Percentiles rank a stretch among this genome's conserved stretches.
Conservation (phyloP, 1,140 invertebrate genomes). For the Carcinoscorpius rotundicauda region DNA sequence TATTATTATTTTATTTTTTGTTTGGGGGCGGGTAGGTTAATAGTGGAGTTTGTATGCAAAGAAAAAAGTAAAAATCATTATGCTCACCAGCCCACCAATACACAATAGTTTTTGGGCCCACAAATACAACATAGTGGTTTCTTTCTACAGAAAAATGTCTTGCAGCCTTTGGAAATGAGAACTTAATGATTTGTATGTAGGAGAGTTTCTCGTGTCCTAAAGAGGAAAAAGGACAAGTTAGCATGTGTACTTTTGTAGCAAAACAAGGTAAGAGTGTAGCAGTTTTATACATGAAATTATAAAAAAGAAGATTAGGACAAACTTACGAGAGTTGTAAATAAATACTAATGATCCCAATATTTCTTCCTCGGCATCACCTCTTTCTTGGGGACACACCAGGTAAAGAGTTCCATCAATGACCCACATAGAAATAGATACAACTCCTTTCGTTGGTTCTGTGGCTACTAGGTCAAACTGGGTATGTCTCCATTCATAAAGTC, state of each 20-base stretch:
- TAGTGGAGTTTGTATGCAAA: neutral
- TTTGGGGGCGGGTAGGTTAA: neutral
- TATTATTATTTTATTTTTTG: no score
- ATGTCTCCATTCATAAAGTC: constrained; percentile 10
- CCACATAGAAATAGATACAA: constrained; percentile 10
- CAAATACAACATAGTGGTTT: constrained; percentile 10
- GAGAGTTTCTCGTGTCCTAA: neutral
- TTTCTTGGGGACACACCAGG: neutral
- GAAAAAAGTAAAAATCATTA: neutral
- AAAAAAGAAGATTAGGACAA: no score
- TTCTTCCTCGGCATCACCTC: neutral
- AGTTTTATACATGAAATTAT: neutral
- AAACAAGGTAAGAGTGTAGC: neutral
- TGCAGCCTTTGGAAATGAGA: constrained; percentile 4
- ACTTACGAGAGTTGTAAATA: constrained; percentile 10
- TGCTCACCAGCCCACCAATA: constrained; percentile 17
- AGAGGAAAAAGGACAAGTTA: neutral
- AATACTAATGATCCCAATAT: constrained; percentile 3
- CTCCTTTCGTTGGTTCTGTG: neutral
- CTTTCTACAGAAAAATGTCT: constrained; percentile 6
- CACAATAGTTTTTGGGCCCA: neutral
- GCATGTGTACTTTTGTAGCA: no score
- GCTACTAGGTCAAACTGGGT: constrained; percentile 13
- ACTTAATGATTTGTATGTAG: neutral
- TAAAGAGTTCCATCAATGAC: constrained; percentile 9